phyloP scores from a whole-genome alignment of 2,113 vertebrate species.

The Eulemur rufifrons region DNA sequence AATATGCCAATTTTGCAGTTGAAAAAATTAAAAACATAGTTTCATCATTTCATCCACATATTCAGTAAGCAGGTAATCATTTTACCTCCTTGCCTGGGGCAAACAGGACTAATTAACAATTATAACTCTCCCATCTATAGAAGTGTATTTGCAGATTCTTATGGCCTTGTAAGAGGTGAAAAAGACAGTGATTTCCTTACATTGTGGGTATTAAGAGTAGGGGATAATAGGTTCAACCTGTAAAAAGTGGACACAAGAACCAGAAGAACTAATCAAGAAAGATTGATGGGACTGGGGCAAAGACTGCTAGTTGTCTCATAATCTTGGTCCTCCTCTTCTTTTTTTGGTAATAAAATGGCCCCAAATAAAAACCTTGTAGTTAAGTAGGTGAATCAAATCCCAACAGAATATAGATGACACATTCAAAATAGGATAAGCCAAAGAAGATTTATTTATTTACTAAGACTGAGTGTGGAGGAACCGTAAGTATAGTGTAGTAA shows the following conservation, averaged over 20 bases:
- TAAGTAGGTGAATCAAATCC: not conserved
- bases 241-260: not conserved
- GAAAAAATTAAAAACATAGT: not conserved
- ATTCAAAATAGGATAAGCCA: not conserved
- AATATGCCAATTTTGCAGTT: not conserved
- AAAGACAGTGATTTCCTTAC: not conserved
- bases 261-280: not conserved
- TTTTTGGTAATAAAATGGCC: not conserved
- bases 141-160: not conserved
- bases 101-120: not conserved
- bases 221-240: not conserved
- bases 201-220: not conserved
- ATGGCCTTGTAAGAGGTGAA: not conserved
- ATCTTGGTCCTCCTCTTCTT: not conserved
- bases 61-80: not conserved
- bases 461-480: not conserved
- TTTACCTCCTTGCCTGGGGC: not conserved
- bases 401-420: not conserved
- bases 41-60: not conserved
- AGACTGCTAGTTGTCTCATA: not conserved
- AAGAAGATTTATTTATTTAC: not conserved
- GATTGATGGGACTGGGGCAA: not conserved
- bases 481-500: not conserved
- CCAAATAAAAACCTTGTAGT: constrained; percentile 16
- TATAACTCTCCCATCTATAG: not conserved